Conservation (phyloP, 2,888 invertebrate genomes). For the Hypena proboscidalis region DNA sequence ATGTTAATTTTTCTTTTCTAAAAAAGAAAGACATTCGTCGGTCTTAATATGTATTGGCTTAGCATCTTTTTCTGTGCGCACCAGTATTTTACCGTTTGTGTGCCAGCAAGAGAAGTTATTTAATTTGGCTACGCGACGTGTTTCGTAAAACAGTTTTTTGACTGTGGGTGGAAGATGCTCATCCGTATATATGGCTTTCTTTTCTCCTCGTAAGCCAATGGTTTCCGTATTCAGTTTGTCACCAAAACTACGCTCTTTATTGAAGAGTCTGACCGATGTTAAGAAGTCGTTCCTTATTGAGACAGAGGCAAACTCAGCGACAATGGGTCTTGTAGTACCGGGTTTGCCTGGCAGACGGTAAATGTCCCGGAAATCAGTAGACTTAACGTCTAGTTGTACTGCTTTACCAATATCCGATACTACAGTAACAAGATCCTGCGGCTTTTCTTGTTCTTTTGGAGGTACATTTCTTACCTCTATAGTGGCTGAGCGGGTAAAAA, state of each 20-base stretch:
- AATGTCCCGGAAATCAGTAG: not conserved
- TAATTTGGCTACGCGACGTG: not conserved
- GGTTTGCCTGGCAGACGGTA: conserved; percentile 1
- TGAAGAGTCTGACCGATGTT: no score
- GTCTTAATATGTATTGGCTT: no score
- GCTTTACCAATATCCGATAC: not conserved
- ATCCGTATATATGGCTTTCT: conserved; percentile 1
- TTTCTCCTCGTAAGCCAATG: conserved; percentile 4
- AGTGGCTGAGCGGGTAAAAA: no score
- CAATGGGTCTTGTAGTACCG: conserved; percentile 1
- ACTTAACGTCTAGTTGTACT: not conserved
- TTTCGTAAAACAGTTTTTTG: conserved; percentile 1
- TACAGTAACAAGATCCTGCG: not conserved
- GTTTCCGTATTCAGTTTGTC: conserved; percentile 3
- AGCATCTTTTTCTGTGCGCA: not conserved
- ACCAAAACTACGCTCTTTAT: not conserved
- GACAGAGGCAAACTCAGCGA: conserved; percentile 6
- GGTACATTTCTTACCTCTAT: no score
- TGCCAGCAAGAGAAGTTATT: not conserved
- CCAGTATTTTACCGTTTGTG: not conserved
- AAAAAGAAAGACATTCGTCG: no score
- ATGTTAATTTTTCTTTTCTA: no score
- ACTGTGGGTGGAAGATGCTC: conserved; percentile 5
- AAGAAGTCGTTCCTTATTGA: conserved; percentile 1
- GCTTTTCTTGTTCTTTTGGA: not conserved